A percentile compares a stretch with the other conserved stretches of the same genome.
Evolutionary conservation across 2,888 invertebrate species (phyloP).

Genomic region (Rotaria macrura): DNA sequence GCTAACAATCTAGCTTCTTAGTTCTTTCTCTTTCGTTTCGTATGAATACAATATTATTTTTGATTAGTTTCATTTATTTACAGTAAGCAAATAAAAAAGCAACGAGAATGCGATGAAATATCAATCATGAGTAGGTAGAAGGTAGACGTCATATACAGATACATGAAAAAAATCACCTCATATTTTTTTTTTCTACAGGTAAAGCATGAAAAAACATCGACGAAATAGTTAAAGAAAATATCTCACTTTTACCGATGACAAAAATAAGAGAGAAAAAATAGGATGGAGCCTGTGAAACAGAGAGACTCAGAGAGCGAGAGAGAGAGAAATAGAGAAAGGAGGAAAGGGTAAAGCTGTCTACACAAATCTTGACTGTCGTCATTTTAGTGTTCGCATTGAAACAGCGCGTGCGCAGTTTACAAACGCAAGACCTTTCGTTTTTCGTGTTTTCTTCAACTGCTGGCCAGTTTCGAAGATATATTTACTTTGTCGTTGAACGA

Average conservation of each 20-base stretch:
- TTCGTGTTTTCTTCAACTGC: background rate
- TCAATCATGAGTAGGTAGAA: background rate
- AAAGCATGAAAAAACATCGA: background rate
- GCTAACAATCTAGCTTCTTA: background rate
- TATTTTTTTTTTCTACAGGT: background rate
- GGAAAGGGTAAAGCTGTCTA: background rate
- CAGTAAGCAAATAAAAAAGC: background rate
- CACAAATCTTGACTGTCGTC: background rate
- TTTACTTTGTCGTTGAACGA: background rate
- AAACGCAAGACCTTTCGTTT: background rate
- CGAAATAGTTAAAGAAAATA: background rate
- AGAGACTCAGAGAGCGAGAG: background rate
- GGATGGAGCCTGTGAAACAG: background rate
- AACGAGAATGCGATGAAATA: background rate
- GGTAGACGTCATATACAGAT: background rate
- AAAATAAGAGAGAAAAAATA: background rate
- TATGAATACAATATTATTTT: no score
- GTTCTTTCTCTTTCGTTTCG: background rate
- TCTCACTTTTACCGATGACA: background rate
- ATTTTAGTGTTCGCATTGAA: background rate
- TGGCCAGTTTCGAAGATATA: background rate
- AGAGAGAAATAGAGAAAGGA: background rate
- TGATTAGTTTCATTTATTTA: background rate
- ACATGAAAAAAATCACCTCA: background rate
- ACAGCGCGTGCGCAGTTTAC: background rate